Evolutionary conservation across 2,113 vertebrate genomes (phyloP), one percentile per base, ranked within the genome.

Genomic region (Polyodon spathula): DNA sequence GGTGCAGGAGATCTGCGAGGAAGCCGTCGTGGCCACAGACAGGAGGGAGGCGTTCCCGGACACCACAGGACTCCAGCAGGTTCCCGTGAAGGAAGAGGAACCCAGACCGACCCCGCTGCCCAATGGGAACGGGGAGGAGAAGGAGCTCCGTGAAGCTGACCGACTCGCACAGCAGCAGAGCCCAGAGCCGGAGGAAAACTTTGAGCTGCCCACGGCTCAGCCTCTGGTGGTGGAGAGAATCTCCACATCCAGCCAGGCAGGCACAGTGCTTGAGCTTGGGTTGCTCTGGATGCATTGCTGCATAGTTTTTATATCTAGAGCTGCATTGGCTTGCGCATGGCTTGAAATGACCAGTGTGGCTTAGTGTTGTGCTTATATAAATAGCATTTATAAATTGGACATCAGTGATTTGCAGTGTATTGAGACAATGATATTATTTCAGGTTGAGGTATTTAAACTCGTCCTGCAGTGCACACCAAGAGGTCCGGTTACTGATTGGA

Each of bases 191-290:
- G 83, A 71, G 8, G 71, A 56, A 0, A 73, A 70, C 56, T 71
- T 86, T 61, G 86, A 87, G 66, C 71, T 88, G 59, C 80, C 80
- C 48, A 68, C 76, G 68, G 43, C 83, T 61, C 86, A 87, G 66
- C 70, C 79, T 1, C 76, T 87, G 58, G 69, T 67, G 44, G 62
- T 81, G 55, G 89, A 95, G 77, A 77, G 92, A 74, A 86, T 97
- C 73, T 98, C 94, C 66, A 91, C 94, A 0, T 93, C 94, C 12
- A 88, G 93, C 86, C 95, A 98, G 80, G 96, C 96, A 98, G 89
- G 93, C 87, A 17, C 53, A n/a, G n/a, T n/a, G n/a, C n/a, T n/a
- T n/a, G n/a, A n/a, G n/a, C n/a, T n/a, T n/a, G n/a, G n/a, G n/a
- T n/a, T n/a, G n/a, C n/a, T n/a, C n/a, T n/a, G n/a, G n/a, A n/a